Conservation (phyloP, 30 jellyfish, hydroid and myxozoan species). For the Nemopilema nomurai region DNA sequence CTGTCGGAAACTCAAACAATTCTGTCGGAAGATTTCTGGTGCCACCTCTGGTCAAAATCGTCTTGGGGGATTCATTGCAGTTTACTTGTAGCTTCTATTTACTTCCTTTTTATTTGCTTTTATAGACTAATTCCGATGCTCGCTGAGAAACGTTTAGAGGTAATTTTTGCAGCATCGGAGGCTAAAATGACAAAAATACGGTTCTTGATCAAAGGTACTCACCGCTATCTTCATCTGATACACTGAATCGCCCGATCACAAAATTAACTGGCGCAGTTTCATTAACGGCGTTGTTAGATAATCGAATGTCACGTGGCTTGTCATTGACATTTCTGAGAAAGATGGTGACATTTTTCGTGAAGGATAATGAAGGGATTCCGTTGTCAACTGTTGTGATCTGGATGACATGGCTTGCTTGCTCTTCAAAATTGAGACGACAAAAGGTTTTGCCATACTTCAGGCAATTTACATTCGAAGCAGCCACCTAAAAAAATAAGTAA, state of each 20-base stretch:
- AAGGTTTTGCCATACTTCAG: slow-evolving; percentile 52
- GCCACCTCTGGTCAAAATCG: too few species aligned
- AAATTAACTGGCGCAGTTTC: slow-evolving; percentile 73
- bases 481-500: slow-evolving; percentile 47
- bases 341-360: slow-evolving; percentile 67
- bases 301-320: slow-evolving; percentile 66
- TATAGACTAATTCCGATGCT: too few species aligned
- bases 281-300: slow-evolving; percentile 52
- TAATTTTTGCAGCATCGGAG: too few species aligned
- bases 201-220: neutral
- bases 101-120: too few species aligned
- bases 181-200: too few species aligned
- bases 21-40: too few species aligned
- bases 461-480: slow-evolving; percentile 62
- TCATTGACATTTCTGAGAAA: slow-evolving; percentile 74
- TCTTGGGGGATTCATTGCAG: too few species aligned
- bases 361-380: slow-evolving; percentile 64
- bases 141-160: too few species aligned
- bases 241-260: slow-evolving; percentile 71
- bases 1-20: too few species aligned
- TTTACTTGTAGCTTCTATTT: too few species aligned
- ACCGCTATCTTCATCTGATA: slow-evolving; percentile 76
- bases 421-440: slow-evolving; percentile 70
- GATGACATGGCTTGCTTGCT: slow-evolving; percentile 12
- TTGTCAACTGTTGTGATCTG: slow-evolving; percentile 63